Conservation (phyloP, 2,797 vertebrate genomes). For the Chiroxiphia lanceolata region DNA sequence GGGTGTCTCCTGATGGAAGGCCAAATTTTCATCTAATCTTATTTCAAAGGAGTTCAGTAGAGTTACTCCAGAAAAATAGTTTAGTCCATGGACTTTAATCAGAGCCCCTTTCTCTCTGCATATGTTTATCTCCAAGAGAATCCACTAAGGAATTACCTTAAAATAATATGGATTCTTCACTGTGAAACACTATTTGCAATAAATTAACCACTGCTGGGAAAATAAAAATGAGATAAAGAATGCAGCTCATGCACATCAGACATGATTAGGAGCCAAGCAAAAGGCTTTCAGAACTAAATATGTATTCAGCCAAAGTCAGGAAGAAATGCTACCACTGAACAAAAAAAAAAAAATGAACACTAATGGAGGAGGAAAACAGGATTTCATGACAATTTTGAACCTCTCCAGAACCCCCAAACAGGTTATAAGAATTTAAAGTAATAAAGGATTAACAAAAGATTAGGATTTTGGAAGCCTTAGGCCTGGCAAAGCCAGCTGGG, state of each 20-base stretch:
- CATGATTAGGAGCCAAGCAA: not conserved
- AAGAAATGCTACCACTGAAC: not conserved
- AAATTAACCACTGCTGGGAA: not conserved
- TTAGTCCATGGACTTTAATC: not conserved
- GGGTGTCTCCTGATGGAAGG: conserved; percentile 2
- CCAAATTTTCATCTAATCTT: not conserved
- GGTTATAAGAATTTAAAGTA: not conserved
- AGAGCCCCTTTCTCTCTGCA: not conserved
- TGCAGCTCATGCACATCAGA: not conserved
- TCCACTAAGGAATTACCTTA: not conserved
- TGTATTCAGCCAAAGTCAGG: not conserved
- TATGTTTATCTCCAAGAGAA: not conserved
- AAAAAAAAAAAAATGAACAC: not conserved
- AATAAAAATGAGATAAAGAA: not conserved
- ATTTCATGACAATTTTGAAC: not conserved
- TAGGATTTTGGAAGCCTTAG: not conserved
- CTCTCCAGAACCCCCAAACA: not conserved
- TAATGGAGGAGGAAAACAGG: not conserved
- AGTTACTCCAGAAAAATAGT: not conserved
- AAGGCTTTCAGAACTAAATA: not conserved
- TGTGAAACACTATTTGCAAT: not conserved
- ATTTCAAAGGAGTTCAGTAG: not conserved
- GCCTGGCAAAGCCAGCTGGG: not conserved
- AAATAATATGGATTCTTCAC: not conserved
- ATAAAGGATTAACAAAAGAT: not conserved